phyloP scores from a whole-genome alignment of 2,113 vertebrate species.

The Synodontis membranacea region DNA sequence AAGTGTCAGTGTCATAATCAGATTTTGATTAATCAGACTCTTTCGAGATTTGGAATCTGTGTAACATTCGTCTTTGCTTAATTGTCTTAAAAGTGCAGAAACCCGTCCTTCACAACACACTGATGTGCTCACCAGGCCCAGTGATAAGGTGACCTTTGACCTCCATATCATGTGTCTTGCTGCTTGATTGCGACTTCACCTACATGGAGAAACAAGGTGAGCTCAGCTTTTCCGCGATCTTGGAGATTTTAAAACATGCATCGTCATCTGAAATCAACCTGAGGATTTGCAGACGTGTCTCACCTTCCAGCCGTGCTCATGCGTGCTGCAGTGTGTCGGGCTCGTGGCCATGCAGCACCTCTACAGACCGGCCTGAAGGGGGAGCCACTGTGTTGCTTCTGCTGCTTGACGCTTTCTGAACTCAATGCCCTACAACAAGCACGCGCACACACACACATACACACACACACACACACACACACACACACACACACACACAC shows the following conservation, averaged over 20 bases:
- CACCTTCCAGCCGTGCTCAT: conserved; percentile 64
- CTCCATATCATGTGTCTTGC: conserved; percentile 76
- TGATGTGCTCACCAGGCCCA: conserved; percentile 70
- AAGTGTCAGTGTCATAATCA: not conserved
- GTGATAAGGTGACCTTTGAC: conserved; percentile 84
- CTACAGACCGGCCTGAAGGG: conserved; percentile 46
- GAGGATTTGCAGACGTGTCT: conserved; percentile 4
- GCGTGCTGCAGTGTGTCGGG: conserved; percentile 52
- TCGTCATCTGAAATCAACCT: not conserved
- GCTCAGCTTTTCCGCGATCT: not conserved
- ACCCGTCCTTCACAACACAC: not conserved
- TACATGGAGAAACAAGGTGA: not conserved
- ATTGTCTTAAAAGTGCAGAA: not conserved
- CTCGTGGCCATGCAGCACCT: conserved; percentile 30
- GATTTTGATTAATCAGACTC: not conserved
- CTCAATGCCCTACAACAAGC: conserved; percentile 47
- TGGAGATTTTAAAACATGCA: not conserved
- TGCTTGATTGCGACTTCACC: conserved; percentile 60
- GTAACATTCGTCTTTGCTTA: not conserved
- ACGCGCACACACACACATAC: conserved; percentile 43
- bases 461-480: too few relatives aligned
- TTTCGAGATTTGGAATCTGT: not conserved
- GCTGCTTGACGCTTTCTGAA: conserved; percentile 25
- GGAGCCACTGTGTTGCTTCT: conserved; percentile 54
- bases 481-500: not conserved